These are phyloP conservation scores for Cyprinodon variegatus DNA, from an alignment of 2,113 vertebrate genomes.

Conservation along the genomic window DNA sequence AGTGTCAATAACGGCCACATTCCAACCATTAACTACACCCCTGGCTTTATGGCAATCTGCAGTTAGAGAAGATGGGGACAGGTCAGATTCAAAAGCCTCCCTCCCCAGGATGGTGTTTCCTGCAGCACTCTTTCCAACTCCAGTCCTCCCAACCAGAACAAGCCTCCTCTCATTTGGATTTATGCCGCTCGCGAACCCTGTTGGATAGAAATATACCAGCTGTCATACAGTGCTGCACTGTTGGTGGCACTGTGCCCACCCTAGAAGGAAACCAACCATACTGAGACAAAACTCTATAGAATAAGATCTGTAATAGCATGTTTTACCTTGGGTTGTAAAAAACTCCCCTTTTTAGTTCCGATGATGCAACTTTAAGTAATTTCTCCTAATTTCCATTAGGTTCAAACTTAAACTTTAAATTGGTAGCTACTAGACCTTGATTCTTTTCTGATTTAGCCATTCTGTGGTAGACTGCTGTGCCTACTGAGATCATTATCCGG, in stretches of 20 bases:
- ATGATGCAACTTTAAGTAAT: neutral
- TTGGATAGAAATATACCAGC: slow-evolving; percentile 41
- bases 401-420: no score
- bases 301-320: neutral
- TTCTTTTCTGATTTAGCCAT: no score
- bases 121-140: slow-evolving; percentile 65
- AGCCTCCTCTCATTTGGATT: slow-evolving; percentile 46
- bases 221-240: neutral
- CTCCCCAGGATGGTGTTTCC: slow-evolving; percentile 68
- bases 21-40: neutral
- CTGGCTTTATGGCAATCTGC: slow-evolving; percentile 43
- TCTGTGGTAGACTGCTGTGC: no score
- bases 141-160: slow-evolving; percentile 65
- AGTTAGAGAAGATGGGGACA: neutral
- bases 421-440: no score
- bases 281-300: neutral
- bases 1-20: slow-evolving; percentile 64
- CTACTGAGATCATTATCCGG: no score
- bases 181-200: slow-evolving; percentile 22
- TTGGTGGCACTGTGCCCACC: neutral
- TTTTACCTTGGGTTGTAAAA: neutral
- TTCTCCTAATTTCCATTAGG: no score
- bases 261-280: neutral
- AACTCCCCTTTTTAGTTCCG: neutral
- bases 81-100: slow-evolving; percentile 39